A percentile compares a stretch with the other conserved stretches of the same genome.
Evolutionary conservation across 2,888 invertebrate genomes (phyloP).

Genomic region (Cerceris rybyensis): DNA sequence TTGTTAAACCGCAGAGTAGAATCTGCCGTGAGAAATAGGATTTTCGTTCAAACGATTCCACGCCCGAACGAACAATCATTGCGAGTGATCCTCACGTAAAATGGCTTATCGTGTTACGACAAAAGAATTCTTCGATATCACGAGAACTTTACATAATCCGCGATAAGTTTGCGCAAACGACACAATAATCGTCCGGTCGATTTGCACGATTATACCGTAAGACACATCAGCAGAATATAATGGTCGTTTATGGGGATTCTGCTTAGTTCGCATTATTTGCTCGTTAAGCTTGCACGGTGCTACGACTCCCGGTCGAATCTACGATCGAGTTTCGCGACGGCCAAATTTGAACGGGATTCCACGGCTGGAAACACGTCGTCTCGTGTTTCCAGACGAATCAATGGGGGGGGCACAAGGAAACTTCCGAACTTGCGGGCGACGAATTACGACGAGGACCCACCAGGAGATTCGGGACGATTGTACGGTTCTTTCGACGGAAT

Average conservation of each 20-base stretch:
- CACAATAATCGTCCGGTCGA: not conserved
- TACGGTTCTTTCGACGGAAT: not conserved
- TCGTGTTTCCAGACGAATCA: not conserved
- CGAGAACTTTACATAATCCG: not conserved
- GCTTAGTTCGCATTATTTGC: constrained; percentile 27
- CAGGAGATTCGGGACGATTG: too few species aligned
- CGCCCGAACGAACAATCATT: too few species aligned
- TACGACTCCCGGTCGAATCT: constrained; percentile 23
- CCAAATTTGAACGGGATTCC: not conserved
- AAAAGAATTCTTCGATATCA: not conserved
- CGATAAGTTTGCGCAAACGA: not conserved
- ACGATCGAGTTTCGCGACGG: constrained; percentile 29
- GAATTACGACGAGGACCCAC: constrained; percentile 45
- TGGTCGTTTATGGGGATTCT: constrained; percentile 9
- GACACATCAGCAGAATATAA: not conserved
- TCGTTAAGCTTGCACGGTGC: constrained; percentile 15
- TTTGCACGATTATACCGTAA: constrained; percentile 10
- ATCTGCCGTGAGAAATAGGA: not conserved
- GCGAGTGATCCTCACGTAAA: too few species aligned
- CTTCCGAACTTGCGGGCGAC: constrained; percentile 40
- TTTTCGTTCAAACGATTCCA: too few species aligned
- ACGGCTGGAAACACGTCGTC: constrained; percentile 2
- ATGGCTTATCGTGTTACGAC: not conserved
- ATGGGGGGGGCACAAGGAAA: constrained; percentile 10
- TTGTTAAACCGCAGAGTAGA: not conserved